Base-by-base conservation (phyloP, 2,888 invertebrate species). In the Drosophila atroscutellata region DNA sequence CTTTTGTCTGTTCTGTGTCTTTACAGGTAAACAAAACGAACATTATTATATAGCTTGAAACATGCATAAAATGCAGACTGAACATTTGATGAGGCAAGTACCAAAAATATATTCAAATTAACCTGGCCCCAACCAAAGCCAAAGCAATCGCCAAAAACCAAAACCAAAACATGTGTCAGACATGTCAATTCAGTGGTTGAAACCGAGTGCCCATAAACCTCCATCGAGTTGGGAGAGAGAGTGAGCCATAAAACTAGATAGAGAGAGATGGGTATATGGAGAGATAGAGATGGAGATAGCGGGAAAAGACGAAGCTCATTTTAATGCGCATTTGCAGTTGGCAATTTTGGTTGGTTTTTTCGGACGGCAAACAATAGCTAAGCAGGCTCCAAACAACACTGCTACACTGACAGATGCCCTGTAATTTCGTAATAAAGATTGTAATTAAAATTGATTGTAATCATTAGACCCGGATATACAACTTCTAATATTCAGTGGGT, bases 91-190 rank as follows among this genome's bases (percentile, higher is more conserved):
- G 81, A 84, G 79, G 64, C 83, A 73, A 77, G 89, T 86, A 82
- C 85, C 85, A 86, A 86, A 86, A 86, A 72, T 74, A 49, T 85
- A 86, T 89, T 89, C 71, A 89, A 86, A 89, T 86, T 74, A 89
- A 84, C 79, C 79, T 89, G 72, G 72, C 58, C 45, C 45, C 30
- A 61, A 70, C 63, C 68, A 72, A 72, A 80, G 60, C 82, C 72
- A 52, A 26, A 67, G 59, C 72, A 18, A 28, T 37, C 18, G 11
- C 34, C 34, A 70, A 72, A 81, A 76, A 67, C 74, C 68, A 58
- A 73, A 77, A 77, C 80, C 85, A 71, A 89, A 85, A 85, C 85
- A 85, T 85, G 87, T 85, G 89, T 85, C 89, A 81, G 87, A 73
- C 85, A 77, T 86, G 85, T 85, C 85, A 83, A 71, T 84, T 84